phyloP scores from a whole-genome alignment of 2,113 vertebrate genomes.

The Notarius quadriscutis region DNA sequence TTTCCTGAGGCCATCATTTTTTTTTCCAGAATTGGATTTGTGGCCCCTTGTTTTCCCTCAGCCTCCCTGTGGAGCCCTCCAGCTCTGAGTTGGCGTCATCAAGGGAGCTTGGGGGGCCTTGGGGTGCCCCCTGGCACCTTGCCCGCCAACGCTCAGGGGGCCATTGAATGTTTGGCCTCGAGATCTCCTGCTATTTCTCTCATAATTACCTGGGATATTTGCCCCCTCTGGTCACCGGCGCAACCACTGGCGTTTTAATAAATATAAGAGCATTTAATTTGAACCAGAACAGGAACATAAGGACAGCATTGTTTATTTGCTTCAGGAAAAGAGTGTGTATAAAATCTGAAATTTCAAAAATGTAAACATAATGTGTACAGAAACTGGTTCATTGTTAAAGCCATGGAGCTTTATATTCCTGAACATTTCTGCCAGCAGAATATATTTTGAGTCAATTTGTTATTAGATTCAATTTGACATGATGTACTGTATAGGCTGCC shows the following conservation, averaged over 20 bases:
- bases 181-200: slow-evolving; percentile 49
- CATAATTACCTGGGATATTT: slow-evolving; percentile 32
- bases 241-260: slow-evolving; percentile 26
- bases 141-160: slow-evolving; percentile 20
- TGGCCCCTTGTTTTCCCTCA: slow-evolving; percentile 67
- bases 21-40: slow-evolving; percentile 45
- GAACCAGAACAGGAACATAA: slow-evolving; percentile 36
- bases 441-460: no score
- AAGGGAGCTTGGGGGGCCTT: slow-evolving; percentile 60
- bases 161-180: slow-evolving; percentile 22
- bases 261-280: not conserved
- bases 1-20: slow-evolving; percentile 67
- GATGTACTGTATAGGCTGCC: not conserved
- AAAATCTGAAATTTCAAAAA: not conserved
- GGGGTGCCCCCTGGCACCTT: slow-evolving; percentile 17
- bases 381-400: not conserved
- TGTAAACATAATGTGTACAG: not conserved
- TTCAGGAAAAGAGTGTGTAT: slow-evolving; percentile 9
- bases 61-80: slow-evolving; percentile 63
- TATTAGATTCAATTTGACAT: not conserved
- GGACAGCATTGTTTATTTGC: slow-evolving; percentile 58
- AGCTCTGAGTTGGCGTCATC: slow-evolving; percentile 70
- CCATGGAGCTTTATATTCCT: not conserved
- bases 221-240: slow-evolving; percentile 28
- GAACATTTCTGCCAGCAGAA: not conserved